Conservation (phyloP, 1,140 invertebrate species). For the Achroia grisella region DNA sequence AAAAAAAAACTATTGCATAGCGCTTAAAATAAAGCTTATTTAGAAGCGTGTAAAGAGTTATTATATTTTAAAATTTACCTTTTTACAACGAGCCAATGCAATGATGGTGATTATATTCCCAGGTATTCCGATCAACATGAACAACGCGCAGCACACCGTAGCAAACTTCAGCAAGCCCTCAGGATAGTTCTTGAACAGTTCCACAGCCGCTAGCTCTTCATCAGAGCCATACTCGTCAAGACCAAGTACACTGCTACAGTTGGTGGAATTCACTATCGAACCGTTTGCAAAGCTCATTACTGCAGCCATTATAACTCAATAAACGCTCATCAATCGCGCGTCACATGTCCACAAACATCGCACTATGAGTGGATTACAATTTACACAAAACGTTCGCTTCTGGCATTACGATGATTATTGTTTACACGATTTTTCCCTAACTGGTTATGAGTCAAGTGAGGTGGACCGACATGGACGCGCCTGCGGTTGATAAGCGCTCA, state of each 20-base stretch:
- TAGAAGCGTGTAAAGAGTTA: too few species aligned
- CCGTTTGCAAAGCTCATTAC: conserved; percentile 7
- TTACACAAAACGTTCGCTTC: conserved; percentile 6
- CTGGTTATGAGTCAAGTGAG: conserved; percentile 27
- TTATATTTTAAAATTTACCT: conserved; percentile 79
- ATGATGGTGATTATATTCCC: conserved; percentile 86
- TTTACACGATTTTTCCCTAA: conserved; percentile 23
- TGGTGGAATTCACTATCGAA: conserved; percentile 14
- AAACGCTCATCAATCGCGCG: conserved; percentile 9
- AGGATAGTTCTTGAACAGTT: conserved; percentile 83
- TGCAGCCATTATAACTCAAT: conserved; percentile 24
- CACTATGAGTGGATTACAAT: conserved; percentile 14
- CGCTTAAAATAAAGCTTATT: too few species aligned
- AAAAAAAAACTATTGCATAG: too few species aligned
- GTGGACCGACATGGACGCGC: conserved; percentile 12
- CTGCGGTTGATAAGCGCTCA: conserved; percentile 14
- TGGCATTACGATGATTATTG: conserved; percentile 10
- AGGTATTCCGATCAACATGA: conserved; percentile 86
- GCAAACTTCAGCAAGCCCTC: conserved; percentile 80
- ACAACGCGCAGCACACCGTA: conserved; percentile 81
- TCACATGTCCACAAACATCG: conserved; percentile 16
- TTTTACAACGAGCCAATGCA: conserved; percentile 83
- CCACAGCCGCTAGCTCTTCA: conserved; percentile 37
- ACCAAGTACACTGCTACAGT: conserved; percentile 22
- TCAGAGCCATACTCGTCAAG: conserved; percentile 23